Evolutionary conservation across 2,888 invertebrate genomes (phyloP), one percentile per base, ranked within the genome.

Genomic region (Dysmachus trigonus): DNA sequence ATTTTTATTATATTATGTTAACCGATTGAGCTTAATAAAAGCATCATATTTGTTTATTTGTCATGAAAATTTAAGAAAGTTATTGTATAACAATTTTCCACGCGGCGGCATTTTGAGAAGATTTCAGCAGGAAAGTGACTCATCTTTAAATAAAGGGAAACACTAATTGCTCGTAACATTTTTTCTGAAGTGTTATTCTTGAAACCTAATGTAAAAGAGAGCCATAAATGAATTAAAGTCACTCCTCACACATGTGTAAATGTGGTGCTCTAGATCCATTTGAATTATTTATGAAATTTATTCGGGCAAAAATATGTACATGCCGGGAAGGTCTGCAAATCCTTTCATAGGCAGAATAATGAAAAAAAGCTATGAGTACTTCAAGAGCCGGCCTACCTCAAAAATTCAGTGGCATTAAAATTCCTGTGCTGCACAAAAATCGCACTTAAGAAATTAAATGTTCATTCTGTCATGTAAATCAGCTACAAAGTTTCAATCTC

Each of bases 401-500:
- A 81, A 81, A 62, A 81, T 15, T 81, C 33, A 62, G 53, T n/a
- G 53, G 18, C 81, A 81, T 81, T 81, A 81, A 81, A 81, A 81
- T 81, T 81, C 81, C 81, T n/a, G 62, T 33, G 81, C 33, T 53
- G 31, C 31, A 31, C 53, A 81, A 81, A 81, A 81, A 81, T 81
- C 53, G 33, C 53, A 81, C 81, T 62, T 81, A 18, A 81, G 81
- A 81, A 81, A 81, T 81, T 81, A 81, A 81, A 62, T 53, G 53
- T 33, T 81, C 81, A 62, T 81, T 77, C 81, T 62, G 62, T 81
- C 81, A 62, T 81, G 81, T 81, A 62, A 81, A 81, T 81, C 77
- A 22, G 77, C 27, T 47, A 47, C 30, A 47, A 47, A 53, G 35
- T 33, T 15, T 30, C 47, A 30, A 51, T 30, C 27, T 27, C 27